These are phyloP conservation scores for Coranthus polyacanthus DNA, from an alignment of 2,797 vertebrate genomes.

Conservation along the genomic window DNA sequence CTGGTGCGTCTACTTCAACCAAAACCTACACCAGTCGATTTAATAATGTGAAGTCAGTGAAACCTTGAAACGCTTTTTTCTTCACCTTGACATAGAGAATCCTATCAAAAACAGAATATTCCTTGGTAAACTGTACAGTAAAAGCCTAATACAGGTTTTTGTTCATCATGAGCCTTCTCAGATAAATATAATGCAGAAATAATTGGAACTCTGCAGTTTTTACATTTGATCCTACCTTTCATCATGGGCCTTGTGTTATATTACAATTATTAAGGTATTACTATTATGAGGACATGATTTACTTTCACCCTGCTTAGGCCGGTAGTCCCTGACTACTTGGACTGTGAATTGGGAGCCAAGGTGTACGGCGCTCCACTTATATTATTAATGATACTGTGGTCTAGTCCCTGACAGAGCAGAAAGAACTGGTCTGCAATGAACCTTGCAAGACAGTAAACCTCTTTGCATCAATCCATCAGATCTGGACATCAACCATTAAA, in stretches of 20 bases:
- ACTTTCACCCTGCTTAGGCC: conserved; percentile 4
- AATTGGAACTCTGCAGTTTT: conserved; percentile 33
- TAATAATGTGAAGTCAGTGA: background rate
- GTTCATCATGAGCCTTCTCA: conserved; percentile 10
- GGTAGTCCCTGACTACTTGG: conserved; percentile 27
- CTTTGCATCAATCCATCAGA: conserved; percentile 75
- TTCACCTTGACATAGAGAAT: no score
- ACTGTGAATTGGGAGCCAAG: conserved; percentile 48
- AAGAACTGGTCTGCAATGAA: conserved; percentile 74
- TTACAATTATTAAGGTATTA: background rate
- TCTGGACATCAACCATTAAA: conserved; percentile 61
- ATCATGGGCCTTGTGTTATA: no score
- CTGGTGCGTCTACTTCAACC: no score
- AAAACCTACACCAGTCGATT: no score
- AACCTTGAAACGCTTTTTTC: background rate
- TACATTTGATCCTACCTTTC: no score
- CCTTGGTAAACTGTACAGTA: background rate
- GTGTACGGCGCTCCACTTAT: conserved; percentile 65
- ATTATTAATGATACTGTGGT: conserved; percentile 73
- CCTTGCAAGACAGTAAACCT: conserved; percentile 71
- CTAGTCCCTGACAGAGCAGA: conserved; percentile 60
- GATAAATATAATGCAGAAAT: conserved; percentile 32
- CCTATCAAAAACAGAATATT: conserved; percentile 15
- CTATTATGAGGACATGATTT: conserved; percentile 2
- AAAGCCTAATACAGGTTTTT: no score